Conservation (phyloP, 92 coral and sea anemone species). For the Palythoa heliodiscus region DNA sequence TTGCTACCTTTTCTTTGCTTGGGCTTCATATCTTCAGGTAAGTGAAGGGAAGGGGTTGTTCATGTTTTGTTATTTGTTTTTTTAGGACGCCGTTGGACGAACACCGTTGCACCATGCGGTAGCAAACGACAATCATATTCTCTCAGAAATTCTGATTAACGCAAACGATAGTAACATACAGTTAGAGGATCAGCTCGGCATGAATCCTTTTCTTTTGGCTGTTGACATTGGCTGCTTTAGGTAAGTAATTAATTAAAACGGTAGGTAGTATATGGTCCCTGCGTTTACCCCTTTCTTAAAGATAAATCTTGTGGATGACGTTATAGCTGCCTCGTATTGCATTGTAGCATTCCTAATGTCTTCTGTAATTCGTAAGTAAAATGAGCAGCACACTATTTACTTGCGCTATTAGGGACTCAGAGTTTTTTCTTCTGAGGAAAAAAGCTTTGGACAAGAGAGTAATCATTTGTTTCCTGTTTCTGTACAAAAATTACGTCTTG, state of each 20-base stretch:
- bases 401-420: too few relatives aligned
- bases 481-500: too few relatives aligned
- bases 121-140: not conserved
- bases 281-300: not conserved
- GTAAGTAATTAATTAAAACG: not conserved
- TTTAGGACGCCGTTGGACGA: not conserved
- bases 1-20: too few relatives aligned
- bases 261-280: not conserved
- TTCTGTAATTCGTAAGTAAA: too few relatives aligned
- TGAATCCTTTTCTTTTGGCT: conserved; percentile 22
- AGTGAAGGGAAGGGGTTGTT: not conserved
- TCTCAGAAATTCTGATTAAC: conserved; percentile 6
- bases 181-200: conserved; percentile 1
- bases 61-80: not conserved
- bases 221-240: conserved; percentile 9
- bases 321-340: too few relatives aligned
- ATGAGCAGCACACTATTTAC: too few relatives aligned
- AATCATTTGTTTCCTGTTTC: too few relatives aligned
- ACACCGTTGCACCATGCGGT: conserved; percentile 24
- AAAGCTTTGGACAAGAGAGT: too few relatives aligned
- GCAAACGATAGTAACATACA: not conserved
- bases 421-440: too few relatives aligned
- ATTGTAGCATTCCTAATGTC: too few relatives aligned
- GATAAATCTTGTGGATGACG: too few relatives aligned
- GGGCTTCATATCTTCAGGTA: too few relatives aligned